phyloP scores from a whole-genome alignment of 2,113 vertebrate genomes.

The Paramormyrops kingsleyae region DNA sequence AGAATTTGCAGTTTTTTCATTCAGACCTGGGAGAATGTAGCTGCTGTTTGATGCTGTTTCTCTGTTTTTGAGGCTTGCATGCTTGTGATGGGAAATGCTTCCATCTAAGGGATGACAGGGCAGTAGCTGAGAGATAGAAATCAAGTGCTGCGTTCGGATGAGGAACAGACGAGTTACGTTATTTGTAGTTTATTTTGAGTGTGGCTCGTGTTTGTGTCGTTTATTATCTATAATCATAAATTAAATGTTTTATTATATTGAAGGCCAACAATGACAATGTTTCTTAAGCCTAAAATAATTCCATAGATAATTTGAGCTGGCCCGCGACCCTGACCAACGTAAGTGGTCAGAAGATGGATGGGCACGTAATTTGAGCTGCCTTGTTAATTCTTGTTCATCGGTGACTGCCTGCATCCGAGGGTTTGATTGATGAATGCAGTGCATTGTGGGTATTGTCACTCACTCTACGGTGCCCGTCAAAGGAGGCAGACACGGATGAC shows the following conservation, averaged over 20 bases:
- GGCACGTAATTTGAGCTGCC: background rate
- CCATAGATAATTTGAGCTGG: background rate
- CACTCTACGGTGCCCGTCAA: background rate
- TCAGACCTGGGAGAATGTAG: background rate
- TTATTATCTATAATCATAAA: background rate
- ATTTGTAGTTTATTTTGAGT: background rate
- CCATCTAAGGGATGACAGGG: background rate
- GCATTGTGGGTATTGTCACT: constrained; percentile 12
- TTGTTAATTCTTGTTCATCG: background rate
- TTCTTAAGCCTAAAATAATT: background rate
- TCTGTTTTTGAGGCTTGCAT: background rate
- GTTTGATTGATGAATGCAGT: background rate
- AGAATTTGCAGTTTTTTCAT: background rate
- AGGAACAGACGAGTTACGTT: background rate
- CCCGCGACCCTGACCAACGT: background rate
- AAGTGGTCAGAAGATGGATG: background rate
- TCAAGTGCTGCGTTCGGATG: background rate
- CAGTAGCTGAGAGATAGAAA: background rate
- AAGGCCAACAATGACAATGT: background rate
- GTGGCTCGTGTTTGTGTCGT: background rate
- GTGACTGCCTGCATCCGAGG: background rate
- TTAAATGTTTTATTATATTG: background rate
- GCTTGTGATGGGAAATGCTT: background rate
- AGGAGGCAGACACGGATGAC: constrained; percentile 96
- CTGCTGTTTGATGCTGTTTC: background rate